Base-by-base conservation (phyloP, 1,140 invertebrate species). In the Idris sp. region DNA sequence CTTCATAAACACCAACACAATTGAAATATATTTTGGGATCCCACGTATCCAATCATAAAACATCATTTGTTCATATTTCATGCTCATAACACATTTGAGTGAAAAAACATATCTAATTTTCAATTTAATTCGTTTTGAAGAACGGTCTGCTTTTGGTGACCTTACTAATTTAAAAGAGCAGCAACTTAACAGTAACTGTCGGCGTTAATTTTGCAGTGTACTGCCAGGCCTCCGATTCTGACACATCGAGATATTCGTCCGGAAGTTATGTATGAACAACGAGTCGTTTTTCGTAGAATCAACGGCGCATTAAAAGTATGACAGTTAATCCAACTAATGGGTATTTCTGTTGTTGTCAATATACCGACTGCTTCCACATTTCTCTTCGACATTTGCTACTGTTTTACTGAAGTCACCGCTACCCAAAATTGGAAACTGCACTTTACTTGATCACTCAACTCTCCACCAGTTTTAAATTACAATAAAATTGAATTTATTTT, bases 291-390 rank as follows among this genome's bases (percentile, higher is more conserved):
- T 76, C 74, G 67, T 54, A 33, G 74, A 76, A 76, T 68, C 74
- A 76, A 72, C 49, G 67, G 15, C 54, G 40, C 61, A 76, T 76
- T 76, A 76, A 68, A 76, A 76, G 46, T 76, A 36, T 76, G 74
- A 72, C 74, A 76, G 61, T 76, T 72, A 76, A 76, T 76, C 67
- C 43, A 76, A 76, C 74, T 76, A 76, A 76, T 76, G 74, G 74
- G 19, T 36, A 72, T 61, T 67, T 67, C 56, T 76, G 61, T 65
- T 76, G 61, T 65, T 67, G 74, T 76, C 74, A 71, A 72, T 76
- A 53, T 76, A 65, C 43, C 61, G 61, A 72, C 74, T 72, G 67
- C 62, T 56, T 62, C 56, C 62, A 72, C 56, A 76, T 71, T 68
- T 76, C 49, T 72, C 67, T 61, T 72, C 62, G 67, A 68, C 67